phyloP scores from a whole-genome alignment of 1,140 invertebrate genomes.

The Drosophila murphyi region DNA sequence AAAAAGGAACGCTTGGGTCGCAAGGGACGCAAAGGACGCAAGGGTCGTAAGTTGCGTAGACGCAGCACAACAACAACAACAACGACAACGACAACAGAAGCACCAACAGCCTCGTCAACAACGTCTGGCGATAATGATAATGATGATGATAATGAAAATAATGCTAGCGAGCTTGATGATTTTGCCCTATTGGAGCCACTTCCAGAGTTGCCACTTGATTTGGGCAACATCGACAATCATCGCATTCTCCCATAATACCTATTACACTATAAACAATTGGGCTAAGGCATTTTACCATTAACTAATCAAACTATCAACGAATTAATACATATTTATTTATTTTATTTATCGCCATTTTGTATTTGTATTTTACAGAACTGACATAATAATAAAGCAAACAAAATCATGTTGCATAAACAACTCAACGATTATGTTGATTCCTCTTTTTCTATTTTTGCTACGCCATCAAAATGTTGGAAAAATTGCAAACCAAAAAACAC shows the following conservation, averaged over 20 bases:
- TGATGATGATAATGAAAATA: conserved; percentile 38
- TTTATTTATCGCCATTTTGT: background rate
- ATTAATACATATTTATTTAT: background rate
- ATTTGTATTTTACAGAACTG: background rate
- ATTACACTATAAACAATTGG: background rate
- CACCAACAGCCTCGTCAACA: conserved; percentile 28
- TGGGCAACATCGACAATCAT: conserved; percentile 63
- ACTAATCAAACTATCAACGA: background rate
- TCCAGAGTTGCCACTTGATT: conserved; percentile 41
- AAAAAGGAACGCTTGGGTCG: conserved; percentile 30
- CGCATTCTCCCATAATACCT: conserved; percentile 31
- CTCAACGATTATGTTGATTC: background rate
- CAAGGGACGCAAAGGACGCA: conserved; percentile 59
- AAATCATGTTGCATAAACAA: background rate
- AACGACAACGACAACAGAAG: conserved; percentile 7
- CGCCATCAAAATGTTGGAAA: conserved; percentile 3
- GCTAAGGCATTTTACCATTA: background rate
- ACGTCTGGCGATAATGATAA: conserved; percentile 19
- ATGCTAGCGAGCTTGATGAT: conserved; percentile 26
- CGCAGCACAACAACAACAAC: conserved; percentile 41
- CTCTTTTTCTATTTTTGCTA: conserved; percentile 3
- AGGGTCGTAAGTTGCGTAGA: conserved; percentile 32
- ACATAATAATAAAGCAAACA: conserved; percentile 3
- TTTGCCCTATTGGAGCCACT: conserved; percentile 47
- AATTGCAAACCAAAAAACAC: conserved; percentile 3